Base-by-base conservation (phyloP, 1,140 invertebrate species). In the Drosophila littoralis region DNA sequence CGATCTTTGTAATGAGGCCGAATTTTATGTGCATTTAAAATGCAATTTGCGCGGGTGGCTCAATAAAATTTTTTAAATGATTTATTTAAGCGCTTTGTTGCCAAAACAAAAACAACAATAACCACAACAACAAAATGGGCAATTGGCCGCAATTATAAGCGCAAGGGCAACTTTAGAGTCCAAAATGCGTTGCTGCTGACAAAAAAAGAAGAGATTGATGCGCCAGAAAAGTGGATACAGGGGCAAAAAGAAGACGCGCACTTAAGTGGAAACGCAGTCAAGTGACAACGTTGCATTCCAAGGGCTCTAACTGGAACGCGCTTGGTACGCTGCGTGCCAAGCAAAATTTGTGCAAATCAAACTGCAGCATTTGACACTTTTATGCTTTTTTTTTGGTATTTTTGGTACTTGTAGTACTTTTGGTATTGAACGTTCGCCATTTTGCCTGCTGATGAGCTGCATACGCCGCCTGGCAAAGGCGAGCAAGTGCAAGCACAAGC, bases 31-130 rank as follows among this genome's bases (percentile, higher is more conserved):
- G 66, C 57, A 81, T 86, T 86, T 85, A 79, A 85, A 86, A 85
- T 85, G 68, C 76, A 86, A 88, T 86, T 86, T 86, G 33, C 12
- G 22, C 45, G 59, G 55, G n/a, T n/a, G 46, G 81, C 69, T 81
- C 70, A 71, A 86, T 85, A 55, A 69, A 78, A 85, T 75, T 68
- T 60, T 63, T 73, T 63, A 88, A 82, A 72, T 88, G 83, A 86
- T 86, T 86, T 86, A 86, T 86, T 86, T 88, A 77, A 82, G 58
- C 45, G 50, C 60, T 88, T 86, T 86, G 71, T 82, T 78, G 42
- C 36, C 50, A 59, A 28, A 13, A 63, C 5, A 42, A 54, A 36
- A 69, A 86, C 78, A 79, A n/a, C n/a, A n/a, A n/a, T n/a, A n/a
- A n/a, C n/a, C n/a, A 79, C 81, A 88, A 79, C 79, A 85, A 48